Conservation (phyloP, 2,113 vertebrate genomes). For the Syngnathus floridae region DNA sequence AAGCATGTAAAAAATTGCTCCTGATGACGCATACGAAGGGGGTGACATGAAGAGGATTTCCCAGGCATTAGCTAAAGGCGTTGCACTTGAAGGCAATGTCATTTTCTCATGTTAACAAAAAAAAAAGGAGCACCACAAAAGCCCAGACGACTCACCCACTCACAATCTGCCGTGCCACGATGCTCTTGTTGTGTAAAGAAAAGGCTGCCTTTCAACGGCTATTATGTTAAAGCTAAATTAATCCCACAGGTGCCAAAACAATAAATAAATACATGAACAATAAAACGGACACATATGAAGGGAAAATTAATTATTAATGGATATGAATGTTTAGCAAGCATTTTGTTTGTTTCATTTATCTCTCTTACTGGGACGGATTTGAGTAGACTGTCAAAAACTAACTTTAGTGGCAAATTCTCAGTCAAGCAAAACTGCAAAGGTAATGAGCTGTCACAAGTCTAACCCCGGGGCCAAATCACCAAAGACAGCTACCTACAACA, state of each 20-base stretch:
- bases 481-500: slow-evolving; percentile 30
- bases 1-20: slow-evolving; percentile 32
- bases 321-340: no score
- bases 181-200: slow-evolving; percentile 17
- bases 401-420: slow-evolving; percentile 31
- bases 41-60: slow-evolving; percentile 50
- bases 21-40: slow-evolving; percentile 44
- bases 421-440: slow-evolving; percentile 25
- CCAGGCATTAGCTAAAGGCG: slow-evolving; percentile 29
- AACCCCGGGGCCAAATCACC: slow-evolving; percentile 23
- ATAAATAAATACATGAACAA: background rate
- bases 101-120: slow-evolving; percentile 26
- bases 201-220: slow-evolving; percentile 12
- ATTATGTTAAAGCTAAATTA: slow-evolving; percentile 23
- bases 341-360: no score
- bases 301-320: no score
- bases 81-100: slow-evolving; percentile 29
- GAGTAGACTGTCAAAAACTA: background rate
- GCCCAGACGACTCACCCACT: slow-evolving; percentile 39
- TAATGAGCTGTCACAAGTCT: slow-evolving; percentile 39
- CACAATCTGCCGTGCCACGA: slow-evolving; percentile 27
- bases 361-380: background rate
- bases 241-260: background rate
- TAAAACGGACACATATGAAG: background rate
- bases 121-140: slow-evolving; percentile 15